These are phyloP conservation scores for Lydus trimaculatus DNA, from an alignment of 2,888 invertebrate genomes.

Conservation along the genomic window DNA sequence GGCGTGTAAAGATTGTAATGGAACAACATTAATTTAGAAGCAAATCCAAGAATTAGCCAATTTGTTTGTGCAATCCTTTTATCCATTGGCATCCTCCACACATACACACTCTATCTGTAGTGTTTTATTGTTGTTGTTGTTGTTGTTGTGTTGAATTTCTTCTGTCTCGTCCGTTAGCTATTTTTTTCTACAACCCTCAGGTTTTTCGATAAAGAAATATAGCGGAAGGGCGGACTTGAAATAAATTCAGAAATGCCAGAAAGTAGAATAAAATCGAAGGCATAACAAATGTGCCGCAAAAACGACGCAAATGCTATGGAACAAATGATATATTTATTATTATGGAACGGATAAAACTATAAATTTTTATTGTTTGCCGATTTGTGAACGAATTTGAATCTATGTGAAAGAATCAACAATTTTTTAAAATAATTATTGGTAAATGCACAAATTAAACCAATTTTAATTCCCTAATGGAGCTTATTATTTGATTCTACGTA, in stretches of 20 bases:
- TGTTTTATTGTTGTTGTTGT: slow-evolving; percentile 49
- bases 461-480: background rate
- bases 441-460: background rate
- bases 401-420: background rate
- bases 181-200: slow-evolving; percentile 27
- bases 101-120: slow-evolving; percentile 20
- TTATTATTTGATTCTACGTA: background rate
- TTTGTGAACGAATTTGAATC: slow-evolving; percentile 30
- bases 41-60: slow-evolving; percentile 54
- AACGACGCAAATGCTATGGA: slow-evolving; percentile 55
- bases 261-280: slow-evolving; percentile 54
- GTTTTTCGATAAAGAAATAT: slow-evolving; percentile 53
- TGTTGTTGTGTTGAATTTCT: background rate
- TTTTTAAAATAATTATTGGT: background rate
- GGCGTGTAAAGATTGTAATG: slow-evolving; percentile 43
- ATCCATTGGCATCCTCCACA: slow-evolving; percentile 38
- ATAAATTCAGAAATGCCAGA: slow-evolving; percentile 52
- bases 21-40: slow-evolving; percentile 50
- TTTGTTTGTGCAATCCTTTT: slow-evolving; percentile 54
- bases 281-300: slow-evolving; percentile 57
- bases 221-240: slow-evolving; percentile 51
- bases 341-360: slow-evolving; percentile 49
- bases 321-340: slow-evolving; percentile 58
- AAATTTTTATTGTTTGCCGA: slow-evolving; percentile 50
- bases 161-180: background rate